Evolutionary conservation across 2,113 vertebrate species (phyloP), one percentile per base, ranked within the genome.

Genomic region (Oryzias melastigma): DNA sequence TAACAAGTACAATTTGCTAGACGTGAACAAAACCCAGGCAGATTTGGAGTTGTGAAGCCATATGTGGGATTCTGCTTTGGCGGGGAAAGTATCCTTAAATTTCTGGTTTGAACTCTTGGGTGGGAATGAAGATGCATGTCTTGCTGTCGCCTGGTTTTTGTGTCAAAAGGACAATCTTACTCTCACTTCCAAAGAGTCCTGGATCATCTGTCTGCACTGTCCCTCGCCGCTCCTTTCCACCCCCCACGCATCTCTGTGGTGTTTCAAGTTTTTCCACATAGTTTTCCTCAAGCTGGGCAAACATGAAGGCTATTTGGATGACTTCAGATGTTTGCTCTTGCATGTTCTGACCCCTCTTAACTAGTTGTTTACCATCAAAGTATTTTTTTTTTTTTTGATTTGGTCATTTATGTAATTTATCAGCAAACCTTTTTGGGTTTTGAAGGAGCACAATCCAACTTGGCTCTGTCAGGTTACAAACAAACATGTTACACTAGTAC

Each of bases 1-100:
- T 87, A 80, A 63, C 75, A 27, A 58, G 75, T 85, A 60, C 67
- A 12, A 35, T 77, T 75, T 64, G 64, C 66, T 58, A 66, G 69
- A 63, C 14, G 54, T 58, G 63, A 77, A 65, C 63, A 70, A 73
- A 81, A 52, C 15, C 19, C 42, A 19, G 22, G 40, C 41, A 71
- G 58, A 40, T 55, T 50, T 0, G 35, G 8, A 35, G 35, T 35
- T 12, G 62, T 72, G 52, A 62, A 80, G 84, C 73, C 75, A 76
- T 77, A 68, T 48, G 46, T 70, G 47, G 58, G 25, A 43, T 15
- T 27, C 17, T 18, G 46, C 46, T 47, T 18, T 13, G n/a, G n/a
- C 16, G 3, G n/a, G 7, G 8, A 18, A 47, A 18, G 16, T 19
- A 47, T 47, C n/a, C 46, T 6, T 35, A 35, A 8, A 47, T n/a